phyloP scores from a whole-genome alignment of 1,140 invertebrate species.

The Laupala kohalensis region DNA sequence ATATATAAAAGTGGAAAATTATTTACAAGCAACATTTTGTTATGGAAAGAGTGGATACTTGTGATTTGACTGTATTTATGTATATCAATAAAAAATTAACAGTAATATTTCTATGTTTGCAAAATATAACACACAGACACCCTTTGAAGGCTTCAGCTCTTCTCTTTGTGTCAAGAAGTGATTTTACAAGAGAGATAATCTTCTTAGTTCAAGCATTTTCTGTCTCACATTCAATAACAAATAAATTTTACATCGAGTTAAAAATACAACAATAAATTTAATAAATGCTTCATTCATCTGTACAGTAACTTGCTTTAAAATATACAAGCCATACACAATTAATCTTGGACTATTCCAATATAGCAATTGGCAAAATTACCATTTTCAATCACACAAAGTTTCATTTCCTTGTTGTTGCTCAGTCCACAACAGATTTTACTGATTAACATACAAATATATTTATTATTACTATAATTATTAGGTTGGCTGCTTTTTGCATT shows the following conservation, averaged over 20 bases:
- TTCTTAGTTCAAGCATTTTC: slow-evolving; percentile 3
- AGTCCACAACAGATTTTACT: not conserved
- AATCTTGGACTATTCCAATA: not conserved
- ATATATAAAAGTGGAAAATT: slow-evolving; percentile 16
- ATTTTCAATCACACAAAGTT: not conserved
- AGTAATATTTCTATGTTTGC: slow-evolving; percentile 6
- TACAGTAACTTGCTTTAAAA: not conserved
- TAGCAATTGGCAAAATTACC: no score
- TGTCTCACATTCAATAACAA: slow-evolving; percentile 1
- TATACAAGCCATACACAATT: not conserved
- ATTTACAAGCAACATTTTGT: slow-evolving; percentile 15
- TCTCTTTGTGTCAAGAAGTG: slow-evolving; percentile 2
- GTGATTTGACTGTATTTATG: slow-evolving; percentile 1
- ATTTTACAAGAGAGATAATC: slow-evolving; percentile 7
- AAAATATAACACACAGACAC: slow-evolving; percentile 12
- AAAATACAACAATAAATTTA: slow-evolving; percentile 1
- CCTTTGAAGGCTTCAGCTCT: slow-evolving; percentile 3
- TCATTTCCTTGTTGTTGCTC: not conserved
- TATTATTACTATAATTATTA: not conserved
- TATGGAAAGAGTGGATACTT: slow-evolving; percentile 9
- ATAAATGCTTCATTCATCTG: not conserved
- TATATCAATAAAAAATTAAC: not conserved
- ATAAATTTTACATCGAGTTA: slow-evolving; percentile 3
- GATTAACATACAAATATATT: not conserved
- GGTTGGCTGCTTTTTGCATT: not conserved